Percentiles rank a stretch among this genome's conserved stretches.
Conservation (phyloP, 2,888 invertebrate species). For the Drosophila pseudotakahashii region DNA sequence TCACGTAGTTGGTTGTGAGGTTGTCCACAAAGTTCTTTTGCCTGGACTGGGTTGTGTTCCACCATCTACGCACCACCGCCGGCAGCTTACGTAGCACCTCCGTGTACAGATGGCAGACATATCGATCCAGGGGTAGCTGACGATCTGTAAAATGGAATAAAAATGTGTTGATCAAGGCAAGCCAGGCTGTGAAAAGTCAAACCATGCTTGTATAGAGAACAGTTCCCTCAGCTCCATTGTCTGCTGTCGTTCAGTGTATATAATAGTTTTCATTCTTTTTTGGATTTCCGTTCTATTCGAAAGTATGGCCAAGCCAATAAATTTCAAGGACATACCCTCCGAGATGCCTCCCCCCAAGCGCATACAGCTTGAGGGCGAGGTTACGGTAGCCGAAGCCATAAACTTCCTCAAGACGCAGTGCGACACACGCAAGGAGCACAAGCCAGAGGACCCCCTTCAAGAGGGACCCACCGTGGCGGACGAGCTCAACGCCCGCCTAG, state of each 20-base stretch:
- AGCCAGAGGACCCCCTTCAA: slow-evolving; percentile 21
- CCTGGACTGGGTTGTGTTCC: slow-evolving; percentile 88
- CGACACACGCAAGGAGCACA: slow-evolving; percentile 10
- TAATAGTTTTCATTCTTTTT: slow-evolving; percentile 15
- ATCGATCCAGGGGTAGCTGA: slow-evolving; percentile 79
- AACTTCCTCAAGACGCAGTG: slow-evolving; percentile 45
- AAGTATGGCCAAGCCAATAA: slow-evolving; percentile 57
- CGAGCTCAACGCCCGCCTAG: slow-evolving; percentile 75
- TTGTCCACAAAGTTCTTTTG: slow-evolving; percentile 88
- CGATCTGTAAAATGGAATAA: slow-evolving; percentile 50
- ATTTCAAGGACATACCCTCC: slow-evolving; percentile 53
- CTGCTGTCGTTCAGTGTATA: background rate
- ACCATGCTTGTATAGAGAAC: background rate
- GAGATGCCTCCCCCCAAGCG: slow-evolving; percentile 52
- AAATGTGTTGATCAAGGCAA: slow-evolving; percentile 14
- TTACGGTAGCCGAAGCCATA: slow-evolving; percentile 31
- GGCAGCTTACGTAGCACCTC: slow-evolving; percentile 88
- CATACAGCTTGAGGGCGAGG: slow-evolving; percentile 44
- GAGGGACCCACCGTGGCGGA: slow-evolving; percentile 68
- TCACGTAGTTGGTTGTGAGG: slow-evolving; percentile 88
- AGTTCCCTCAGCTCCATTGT: slow-evolving; percentile 10
- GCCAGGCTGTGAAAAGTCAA: slow-evolving; percentile 9
- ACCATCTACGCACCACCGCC: slow-evolving; percentile 91
- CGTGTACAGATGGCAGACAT: slow-evolving; percentile 88
- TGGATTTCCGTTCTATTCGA: background rate